Percentiles rank a stretch among this genome's conserved stretches.
Conservation (phyloP, 92 coral and sea anemone genomes). For the Paramuricea clavata region DNA sequence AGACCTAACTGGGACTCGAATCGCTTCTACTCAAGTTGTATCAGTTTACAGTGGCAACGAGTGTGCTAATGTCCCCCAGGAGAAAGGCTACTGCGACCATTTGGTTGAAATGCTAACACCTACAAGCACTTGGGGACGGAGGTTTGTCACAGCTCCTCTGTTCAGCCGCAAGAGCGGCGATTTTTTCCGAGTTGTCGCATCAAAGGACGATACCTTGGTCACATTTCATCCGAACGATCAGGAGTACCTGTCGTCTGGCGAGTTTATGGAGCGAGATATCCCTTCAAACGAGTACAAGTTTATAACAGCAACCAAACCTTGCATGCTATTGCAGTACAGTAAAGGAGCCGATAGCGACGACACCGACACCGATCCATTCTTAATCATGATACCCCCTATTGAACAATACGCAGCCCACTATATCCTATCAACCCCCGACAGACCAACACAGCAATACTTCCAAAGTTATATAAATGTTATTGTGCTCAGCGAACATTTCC, state of each 20-base stretch:
- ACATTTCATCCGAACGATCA: slow-evolving; percentile 46
- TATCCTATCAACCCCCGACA: slow-evolving; percentile 61
- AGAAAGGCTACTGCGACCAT: slow-evolving; percentile 72
- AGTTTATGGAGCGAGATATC: slow-evolving; percentile 49
- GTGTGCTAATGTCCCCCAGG: slow-evolving; percentile 76
- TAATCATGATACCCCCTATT: slow-evolving; percentile 70
- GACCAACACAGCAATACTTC: slow-evolving; percentile 53
- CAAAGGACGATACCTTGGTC: slow-evolving; percentile 70
- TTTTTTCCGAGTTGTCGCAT: slow-evolving; percentile 77
- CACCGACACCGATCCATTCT: slow-evolving; percentile 57
- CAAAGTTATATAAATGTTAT: slow-evolving; percentile 56
- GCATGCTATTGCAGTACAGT: slow-evolving; percentile 81
- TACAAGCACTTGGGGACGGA: slow-evolving; percentile 72
- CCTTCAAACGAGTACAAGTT: slow-evolving; percentile 50
- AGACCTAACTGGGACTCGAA: slow-evolving; percentile 78
- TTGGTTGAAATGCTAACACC: slow-evolving; percentile 91
- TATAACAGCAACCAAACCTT: slow-evolving; percentile 73
- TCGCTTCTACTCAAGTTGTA: slow-evolving; percentile 74
- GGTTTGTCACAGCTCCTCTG: slow-evolving; percentile 81
- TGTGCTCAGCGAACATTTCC: slow-evolving; percentile 13
- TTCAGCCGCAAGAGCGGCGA: slow-evolving; percentile 69
- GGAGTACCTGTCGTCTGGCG: slow-evolving; percentile 58
- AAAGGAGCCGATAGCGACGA: slow-evolving; percentile 39
- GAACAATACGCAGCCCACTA: slow-evolving; percentile 61
- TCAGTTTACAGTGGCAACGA: slow-evolving; percentile 91